Percentiles rank a stretch among this genome's conserved stretches.
These are phyloP conservation scores for Trichomycterus rosablanca DNA, from an alignment of 2,113 vertebrate genomes.

Conservation along the genomic window DNA sequence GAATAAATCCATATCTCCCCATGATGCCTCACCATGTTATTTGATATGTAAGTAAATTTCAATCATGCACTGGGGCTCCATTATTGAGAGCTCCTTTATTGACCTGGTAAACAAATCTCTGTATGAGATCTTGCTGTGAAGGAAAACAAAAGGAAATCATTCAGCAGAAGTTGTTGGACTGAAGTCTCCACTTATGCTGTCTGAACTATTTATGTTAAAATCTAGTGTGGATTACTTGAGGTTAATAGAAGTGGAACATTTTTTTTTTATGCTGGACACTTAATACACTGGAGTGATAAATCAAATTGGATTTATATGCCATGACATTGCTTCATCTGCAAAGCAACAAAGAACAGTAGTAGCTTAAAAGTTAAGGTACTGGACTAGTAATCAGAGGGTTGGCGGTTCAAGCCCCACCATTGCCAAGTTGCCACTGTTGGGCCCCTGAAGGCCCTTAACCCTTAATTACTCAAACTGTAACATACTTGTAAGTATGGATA, in stretches of 20 bases:
- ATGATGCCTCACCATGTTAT: constrained; percentile 12
- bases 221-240: not conserved
- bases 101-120: constrained; percentile 25
- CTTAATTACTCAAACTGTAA: too few relatives aligned
- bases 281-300: constrained; percentile 11
- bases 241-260: constrained; percentile 17
- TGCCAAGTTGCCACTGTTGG: too few relatives aligned
- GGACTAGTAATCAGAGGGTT: too few relatives aligned
- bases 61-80: not conserved
- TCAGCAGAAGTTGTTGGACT: not conserved
- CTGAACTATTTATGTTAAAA: not conserved
- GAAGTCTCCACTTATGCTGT: not conserved
- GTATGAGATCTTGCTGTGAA: constrained; percentile 1
- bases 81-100: constrained; percentile 26
- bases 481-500: too few relatives aligned
- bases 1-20: constrained; percentile 18
- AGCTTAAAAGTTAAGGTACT: too few relatives aligned
- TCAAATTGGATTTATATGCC: constrained; percentile 4
- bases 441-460: too few relatives aligned
- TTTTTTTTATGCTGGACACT: constrained; percentile 20
- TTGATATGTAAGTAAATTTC: constrained; percentile 34
- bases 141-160: not conserved
- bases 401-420: too few relatives aligned
- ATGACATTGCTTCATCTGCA: too few relatives aligned
- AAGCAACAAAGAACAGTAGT: too few relatives aligned